Conservation (phyloP, 2,797 vertebrate species). For the Ibycter americanus region DNA sequence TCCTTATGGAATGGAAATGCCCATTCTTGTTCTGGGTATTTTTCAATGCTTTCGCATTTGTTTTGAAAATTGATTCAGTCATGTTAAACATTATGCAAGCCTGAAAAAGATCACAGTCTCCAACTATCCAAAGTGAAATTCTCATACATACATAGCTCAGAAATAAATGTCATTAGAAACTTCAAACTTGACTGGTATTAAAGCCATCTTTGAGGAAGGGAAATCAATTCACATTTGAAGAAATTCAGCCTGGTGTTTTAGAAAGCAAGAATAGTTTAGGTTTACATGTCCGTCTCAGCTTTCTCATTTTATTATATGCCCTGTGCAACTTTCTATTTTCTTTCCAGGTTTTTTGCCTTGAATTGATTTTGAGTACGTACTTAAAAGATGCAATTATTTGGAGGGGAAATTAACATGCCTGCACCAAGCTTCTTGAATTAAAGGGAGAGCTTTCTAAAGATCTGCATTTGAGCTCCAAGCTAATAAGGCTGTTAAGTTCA, state of each 20-base stretch:
- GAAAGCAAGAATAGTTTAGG: constrained; percentile 9
- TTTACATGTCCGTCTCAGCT: constrained; percentile 17
- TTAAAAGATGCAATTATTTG: neutral
- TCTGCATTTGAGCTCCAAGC: neutral
- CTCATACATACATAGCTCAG: constrained; percentile 6
- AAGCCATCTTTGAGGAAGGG: constrained; percentile 35
- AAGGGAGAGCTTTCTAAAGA: neutral
- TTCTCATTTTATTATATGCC: constrained; percentile 19
- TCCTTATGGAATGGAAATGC: constrained; percentile 57
- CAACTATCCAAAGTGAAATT: constrained; percentile 28
- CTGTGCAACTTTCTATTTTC: neutral
- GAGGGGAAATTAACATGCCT: neutral
- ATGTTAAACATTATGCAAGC: constrained; percentile 50
- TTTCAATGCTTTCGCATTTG: constrained; percentile 24
- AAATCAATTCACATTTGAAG: constrained; percentile 13
- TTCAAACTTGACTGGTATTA: constrained; percentile 46
- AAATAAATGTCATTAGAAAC: constrained; percentile 55
- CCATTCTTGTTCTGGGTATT: constrained; percentile 18
- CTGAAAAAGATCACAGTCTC: constrained; percentile 47
- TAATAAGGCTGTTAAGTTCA: neutral
- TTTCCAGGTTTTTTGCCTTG: neutral
- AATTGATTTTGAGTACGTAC: neutral
- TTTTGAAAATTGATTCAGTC: constrained; percentile 52
- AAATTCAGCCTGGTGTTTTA: constrained; percentile 13
- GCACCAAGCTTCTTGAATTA: neutral